These are phyloP conservation scores for Deroplatys truncata DNA, from an alignment of 2,888 invertebrate species.

Conservation along the genomic window DNA sequence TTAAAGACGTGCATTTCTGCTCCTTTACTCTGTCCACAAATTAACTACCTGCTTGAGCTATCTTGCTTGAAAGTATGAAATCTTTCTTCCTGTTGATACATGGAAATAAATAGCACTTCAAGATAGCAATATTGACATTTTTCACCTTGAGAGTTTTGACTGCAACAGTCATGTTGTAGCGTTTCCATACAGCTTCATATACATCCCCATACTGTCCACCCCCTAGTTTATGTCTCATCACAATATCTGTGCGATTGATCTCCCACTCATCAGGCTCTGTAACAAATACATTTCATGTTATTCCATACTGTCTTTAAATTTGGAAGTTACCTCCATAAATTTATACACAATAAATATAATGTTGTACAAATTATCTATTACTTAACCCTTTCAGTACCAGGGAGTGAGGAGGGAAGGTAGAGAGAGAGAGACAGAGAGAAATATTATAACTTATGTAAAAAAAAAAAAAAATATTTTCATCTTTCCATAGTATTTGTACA, in stretches of 20 bases:
- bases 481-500: no score
- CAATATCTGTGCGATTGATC: constrained; percentile 95
- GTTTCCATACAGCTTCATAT: constrained; percentile 95
- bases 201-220: constrained; percentile 94
- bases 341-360: constrained; percentile 4
- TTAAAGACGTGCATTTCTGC: background rate
- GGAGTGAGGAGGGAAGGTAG: no score
- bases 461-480: no score
- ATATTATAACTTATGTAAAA: no score
- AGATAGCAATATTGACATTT: background rate
- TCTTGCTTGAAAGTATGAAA: no score
- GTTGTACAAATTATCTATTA: constrained; percentile 2
- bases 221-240: constrained; percentile 95
- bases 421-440: no score
- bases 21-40: background rate
- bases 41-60: background rate
- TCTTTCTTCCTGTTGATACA: background rate
- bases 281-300: constrained; percentile 16
- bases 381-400: background rate
- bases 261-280: constrained; percentile 92
- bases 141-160: constrained; percentile 91
- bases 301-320: background rate
- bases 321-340: no score
- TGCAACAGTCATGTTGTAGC: constrained; percentile 93
- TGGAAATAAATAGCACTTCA: background rate